Evolutionary conservation across 2,113 vertebrate species (phyloP).

Genomic region (Cheirogaleus medius): DNA sequence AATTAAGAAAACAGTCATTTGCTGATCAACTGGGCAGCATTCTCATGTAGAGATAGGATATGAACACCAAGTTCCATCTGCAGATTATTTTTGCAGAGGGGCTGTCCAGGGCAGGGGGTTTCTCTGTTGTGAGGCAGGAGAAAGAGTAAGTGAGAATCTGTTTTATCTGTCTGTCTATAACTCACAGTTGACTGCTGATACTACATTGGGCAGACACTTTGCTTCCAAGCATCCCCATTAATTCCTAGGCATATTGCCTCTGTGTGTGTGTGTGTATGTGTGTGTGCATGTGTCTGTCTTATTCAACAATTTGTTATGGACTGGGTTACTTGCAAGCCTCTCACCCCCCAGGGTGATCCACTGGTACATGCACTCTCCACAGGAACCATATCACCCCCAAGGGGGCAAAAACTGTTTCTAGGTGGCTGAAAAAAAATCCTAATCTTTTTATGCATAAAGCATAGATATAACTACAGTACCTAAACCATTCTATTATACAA

Average conservation of each 20-base stretch:
- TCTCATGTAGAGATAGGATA: fast-evolving
- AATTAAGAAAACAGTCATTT: not conserved
- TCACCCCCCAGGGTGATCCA: not conserved
- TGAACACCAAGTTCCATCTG: not conserved
- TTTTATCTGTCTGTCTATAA: not conserved
- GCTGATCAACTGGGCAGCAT: no score
- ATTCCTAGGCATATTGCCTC: not conserved
- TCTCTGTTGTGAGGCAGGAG: not conserved
- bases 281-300: not conserved
- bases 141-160: not conserved
- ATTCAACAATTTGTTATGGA: not conserved
- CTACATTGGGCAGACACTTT: fast-evolving
- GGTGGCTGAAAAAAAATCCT: not conserved
- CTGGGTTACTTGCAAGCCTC: not conserved
- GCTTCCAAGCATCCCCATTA: not conserved
- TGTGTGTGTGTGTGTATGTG: no score
- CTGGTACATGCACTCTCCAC: fast-evolving
- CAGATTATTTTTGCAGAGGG: not conserved
- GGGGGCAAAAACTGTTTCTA: not conserved
- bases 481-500: not conserved
- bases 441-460: not conserved
- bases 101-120: not conserved
- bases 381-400: not conserved
- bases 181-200: not conserved
- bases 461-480: not conserved